Evolutionary conservation across 2,113 vertebrate genomes (phyloP).

Genomic region (Rhegmatorhina hoffmannsi): DNA sequence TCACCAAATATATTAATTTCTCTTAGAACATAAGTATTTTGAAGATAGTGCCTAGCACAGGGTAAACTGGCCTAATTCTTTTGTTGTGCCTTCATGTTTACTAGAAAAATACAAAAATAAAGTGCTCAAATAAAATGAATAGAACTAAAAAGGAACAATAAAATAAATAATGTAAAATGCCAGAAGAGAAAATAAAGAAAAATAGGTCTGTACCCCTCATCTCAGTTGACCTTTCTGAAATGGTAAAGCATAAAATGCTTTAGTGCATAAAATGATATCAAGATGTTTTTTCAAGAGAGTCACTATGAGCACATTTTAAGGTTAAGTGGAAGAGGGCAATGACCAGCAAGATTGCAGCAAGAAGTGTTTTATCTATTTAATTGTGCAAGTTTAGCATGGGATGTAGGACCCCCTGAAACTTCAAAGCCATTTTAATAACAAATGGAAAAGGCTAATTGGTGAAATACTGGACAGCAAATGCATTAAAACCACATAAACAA

Average conservation of each 20-base stretch:
- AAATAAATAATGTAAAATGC: background rate
- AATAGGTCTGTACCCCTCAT: background rate
- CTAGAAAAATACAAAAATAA: background rate
- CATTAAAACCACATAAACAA: background rate
- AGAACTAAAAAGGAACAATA: background rate
- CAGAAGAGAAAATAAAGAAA: background rate
- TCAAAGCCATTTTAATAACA: background rate
- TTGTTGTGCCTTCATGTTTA: background rate
- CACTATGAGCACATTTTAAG: background rate
- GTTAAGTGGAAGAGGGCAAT: background rate
- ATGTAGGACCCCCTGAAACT: background rate
- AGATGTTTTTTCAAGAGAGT: background rate
- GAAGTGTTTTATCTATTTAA: background rate
- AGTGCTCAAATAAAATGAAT: background rate
- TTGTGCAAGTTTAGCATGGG: background rate
- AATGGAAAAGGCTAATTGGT: background rate
- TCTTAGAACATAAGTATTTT: background rate
- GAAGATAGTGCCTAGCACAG: background rate
- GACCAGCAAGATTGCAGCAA: background rate
- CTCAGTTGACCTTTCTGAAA: conserved; percentile 26
- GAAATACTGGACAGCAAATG: background rate
- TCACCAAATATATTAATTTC: background rate
- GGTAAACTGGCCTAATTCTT: background rate
- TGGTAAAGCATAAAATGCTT: conserved; percentile 29
- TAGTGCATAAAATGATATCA: background rate